These are phyloP conservation scores for Pomacea canaliculata DNA, from an alignment of 2,888 invertebrate genomes.

Conservation along the genomic window DNA sequence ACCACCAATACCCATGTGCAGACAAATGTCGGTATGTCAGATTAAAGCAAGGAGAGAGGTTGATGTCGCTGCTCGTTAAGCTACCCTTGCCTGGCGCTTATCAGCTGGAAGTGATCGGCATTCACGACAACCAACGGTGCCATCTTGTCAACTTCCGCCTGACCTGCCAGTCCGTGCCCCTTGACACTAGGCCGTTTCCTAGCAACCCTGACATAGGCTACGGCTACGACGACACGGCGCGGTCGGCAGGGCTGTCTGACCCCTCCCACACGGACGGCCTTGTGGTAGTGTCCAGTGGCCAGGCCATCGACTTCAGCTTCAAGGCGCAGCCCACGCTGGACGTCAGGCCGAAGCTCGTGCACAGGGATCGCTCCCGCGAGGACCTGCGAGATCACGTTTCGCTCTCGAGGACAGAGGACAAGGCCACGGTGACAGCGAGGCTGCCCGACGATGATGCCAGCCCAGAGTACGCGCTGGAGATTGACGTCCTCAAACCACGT, in stretches of 20 bases:
- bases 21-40: neutral
- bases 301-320: conserved; percentile 15
- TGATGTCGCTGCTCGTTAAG: conserved; percentile 22
- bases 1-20: no score
- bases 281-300: conserved; percentile 4
- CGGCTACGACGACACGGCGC: conserved; percentile 9
- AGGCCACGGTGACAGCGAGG: neutral
- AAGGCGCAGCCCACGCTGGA: neutral
- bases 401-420: neutral
- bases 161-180: neutral
- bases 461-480: conserved; percentile 12
- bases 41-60: conserved; percentile 12
- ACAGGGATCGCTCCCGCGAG: neutral
- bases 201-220: conserved; percentile 12
- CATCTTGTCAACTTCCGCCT: conserved; percentile 3
- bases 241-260: neutral
- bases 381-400: conserved; percentile 1
- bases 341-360: conserved; percentile 1
- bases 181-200: conserved; percentile 1
- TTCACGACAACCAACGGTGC: neutral
- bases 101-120: conserved; percentile 35
- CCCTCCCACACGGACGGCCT: conserved; percentile 12
- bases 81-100: conserved; percentile 47
- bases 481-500: neutral
- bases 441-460: neutral